Base-by-base conservation (phyloP, 1,140 invertebrate genomes). In the Lucilia cuprina region DNA sequence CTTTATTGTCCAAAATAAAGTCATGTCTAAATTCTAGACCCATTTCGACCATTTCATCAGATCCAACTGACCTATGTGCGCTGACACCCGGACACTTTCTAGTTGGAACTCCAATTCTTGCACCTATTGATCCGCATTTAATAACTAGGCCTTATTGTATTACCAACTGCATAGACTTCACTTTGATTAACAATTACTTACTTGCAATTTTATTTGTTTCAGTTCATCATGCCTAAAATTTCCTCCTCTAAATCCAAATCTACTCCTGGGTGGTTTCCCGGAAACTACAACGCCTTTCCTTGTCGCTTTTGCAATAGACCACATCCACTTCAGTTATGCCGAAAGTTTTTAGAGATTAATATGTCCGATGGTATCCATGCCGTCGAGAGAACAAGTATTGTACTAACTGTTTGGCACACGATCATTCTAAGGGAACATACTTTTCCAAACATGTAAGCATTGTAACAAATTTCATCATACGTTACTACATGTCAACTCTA, bases 21-120 rank as follows among this genome's bases (percentile, higher is more conserved):
- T 41, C 41, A 41, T 41, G 41, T 41, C 41, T 88, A 5, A 90
- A 87, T 60, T 87, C 85, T 0, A 30, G 87, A 1, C 86, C 85
- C 5, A 21, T 87, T 14, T 34, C 25, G 25, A 30, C 25, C 1
- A 30, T 30, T 30, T 30, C 78, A 17, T 34, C 78, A 5, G 19
- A 88, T 84, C 85, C 30, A 75, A 82, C 12, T 0, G 65, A 74
- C 9, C 19, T 74, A 5, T 10, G n/a, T 10, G 19, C 65, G 19
- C 19, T 74, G 19, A 74, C 65, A 2, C 65, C 65, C 0, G 65
- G 65, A 19, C 65, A 74, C 19, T 74, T 74, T 25, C 25, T 74
- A 21, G 25, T 74, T 21, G 65, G 65, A 19, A 21, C 65, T n/a
- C 17, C 19, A 19, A 21, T 74, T 10, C 12, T 74, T 25, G 10